Evolutionary conservation across 2,888 invertebrate species (phyloP).

Genomic region (Steinernema carpocapsae): DNA sequence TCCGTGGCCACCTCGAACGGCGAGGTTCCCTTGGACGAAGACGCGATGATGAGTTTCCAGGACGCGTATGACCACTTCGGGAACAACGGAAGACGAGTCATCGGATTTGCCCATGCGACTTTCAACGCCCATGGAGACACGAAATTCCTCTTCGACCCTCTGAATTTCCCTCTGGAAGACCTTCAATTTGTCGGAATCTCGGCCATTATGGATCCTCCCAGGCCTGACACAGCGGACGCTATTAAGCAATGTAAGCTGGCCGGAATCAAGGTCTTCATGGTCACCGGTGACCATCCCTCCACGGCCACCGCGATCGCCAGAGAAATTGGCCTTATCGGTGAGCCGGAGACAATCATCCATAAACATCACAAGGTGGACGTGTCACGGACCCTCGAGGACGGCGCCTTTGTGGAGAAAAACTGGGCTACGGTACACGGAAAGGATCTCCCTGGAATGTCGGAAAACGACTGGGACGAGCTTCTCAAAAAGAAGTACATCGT

Average conservation of each 20-base stretch:
- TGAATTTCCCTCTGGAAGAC: slow-evolving; percentile 39
- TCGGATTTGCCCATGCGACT: slow-evolving; percentile 44
- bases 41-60: slow-evolving; percentile 36
- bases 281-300: slow-evolving; percentile 43
- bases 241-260: slow-evolving; percentile 39
- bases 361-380: not conserved
- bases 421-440: slow-evolving; percentile 52
- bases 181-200: slow-evolving; percentile 43
- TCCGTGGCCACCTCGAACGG: slow-evolving; percentile 39
- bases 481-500: slow-evolving; percentile 38
- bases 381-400: not conserved
- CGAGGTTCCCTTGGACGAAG: slow-evolving; percentile 9
- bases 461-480: slow-evolving; percentile 36
- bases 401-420: slow-evolving; percentile 33
- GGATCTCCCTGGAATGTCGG: slow-evolving; percentile 42
- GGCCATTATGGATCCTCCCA: slow-evolving; percentile 45
- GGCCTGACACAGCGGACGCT: slow-evolving; percentile 34
- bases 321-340: slow-evolving; percentile 39
- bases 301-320: slow-evolving; percentile 42
- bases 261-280: slow-evolving; percentile 41
- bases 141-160: slow-evolving; percentile 37
- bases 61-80: slow-evolving; percentile 43
- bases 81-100: slow-evolving; percentile 43
- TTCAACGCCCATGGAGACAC: slow-evolving; percentile 42
- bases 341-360: not conserved